A percentile compares a stretch with the other conserved stretches of the same genome.
Conservation (phyloP, 2,113 vertebrate species). For the Diphyllodes magnificus region DNA sequence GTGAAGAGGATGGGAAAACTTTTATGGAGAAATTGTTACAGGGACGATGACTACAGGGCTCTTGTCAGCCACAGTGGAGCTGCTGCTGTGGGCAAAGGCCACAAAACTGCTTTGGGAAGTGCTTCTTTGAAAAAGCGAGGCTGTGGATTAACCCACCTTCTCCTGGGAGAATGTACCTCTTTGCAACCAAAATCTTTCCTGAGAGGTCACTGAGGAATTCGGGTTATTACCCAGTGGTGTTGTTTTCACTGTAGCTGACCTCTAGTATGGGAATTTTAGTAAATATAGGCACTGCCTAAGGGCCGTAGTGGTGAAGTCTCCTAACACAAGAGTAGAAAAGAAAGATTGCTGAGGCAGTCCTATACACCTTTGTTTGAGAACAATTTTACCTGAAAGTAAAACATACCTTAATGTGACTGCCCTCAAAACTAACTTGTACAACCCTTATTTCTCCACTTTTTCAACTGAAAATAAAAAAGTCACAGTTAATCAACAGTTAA, state of each 20-base stretch:
- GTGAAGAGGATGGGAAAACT: background rate
- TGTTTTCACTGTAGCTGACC: background rate
- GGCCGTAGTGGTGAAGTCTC: background rate
- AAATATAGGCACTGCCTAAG: background rate
- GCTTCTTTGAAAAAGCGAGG: background rate
- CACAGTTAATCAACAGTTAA: background rate
- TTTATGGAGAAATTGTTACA: background rate
- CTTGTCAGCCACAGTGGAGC: fast-evolving
- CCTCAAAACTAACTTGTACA: background rate
- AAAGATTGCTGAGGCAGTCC: background rate
- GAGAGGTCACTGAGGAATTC: background rate
- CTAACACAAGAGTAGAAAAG: background rate
- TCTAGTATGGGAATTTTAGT: background rate
- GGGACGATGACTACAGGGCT: fast-evolving
- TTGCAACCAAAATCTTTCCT: background rate
- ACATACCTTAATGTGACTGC: background rate
- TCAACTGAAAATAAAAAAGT: background rate
- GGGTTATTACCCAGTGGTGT: fast-evolving
- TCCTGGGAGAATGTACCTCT: fast-evolving
- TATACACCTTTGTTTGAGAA: background rate
- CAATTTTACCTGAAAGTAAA: background rate
- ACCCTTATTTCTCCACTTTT: background rate
- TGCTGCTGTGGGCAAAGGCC: background rate
- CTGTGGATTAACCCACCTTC: background rate
- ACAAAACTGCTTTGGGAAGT: background rate